Evolutionary conservation across 1,140 invertebrate genomes (phyloP).

Genomic region (Calycopis cecrops): DNA sequence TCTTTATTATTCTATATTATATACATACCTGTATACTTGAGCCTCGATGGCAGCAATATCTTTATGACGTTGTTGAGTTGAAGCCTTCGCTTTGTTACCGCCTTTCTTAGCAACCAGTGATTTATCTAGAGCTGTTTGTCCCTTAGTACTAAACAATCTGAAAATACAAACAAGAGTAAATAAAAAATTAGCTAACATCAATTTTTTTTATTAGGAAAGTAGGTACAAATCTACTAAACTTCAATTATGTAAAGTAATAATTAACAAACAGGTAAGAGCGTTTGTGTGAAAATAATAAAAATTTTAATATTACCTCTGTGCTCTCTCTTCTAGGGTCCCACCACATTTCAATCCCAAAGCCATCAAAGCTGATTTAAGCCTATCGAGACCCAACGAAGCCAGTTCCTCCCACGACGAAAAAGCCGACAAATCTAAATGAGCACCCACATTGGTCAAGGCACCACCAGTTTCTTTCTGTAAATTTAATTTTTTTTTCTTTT

Average conservation of each 20-base stretch:
- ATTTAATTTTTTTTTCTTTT: neutral
- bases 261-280: too few species aligned
- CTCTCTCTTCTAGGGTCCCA: slow-evolving; percentile 97
- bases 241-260: too few species aligned
- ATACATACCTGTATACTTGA: slow-evolving; percentile 85
- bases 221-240: too few species aligned
- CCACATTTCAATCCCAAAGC: slow-evolving; percentile 99
- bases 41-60: slow-evolving; percentile 92
- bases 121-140: slow-evolving; percentile 92
- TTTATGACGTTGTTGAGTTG: slow-evolving; percentile 83
- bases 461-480: slow-evolving; percentile 94
- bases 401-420: slow-evolving; percentile 99
- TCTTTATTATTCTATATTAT: neutral
- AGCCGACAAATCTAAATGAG: slow-evolving; percentile 96
- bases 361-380: slow-evolving; percentile 97
- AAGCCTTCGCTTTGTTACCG: slow-evolving; percentile 80
- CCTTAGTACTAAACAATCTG: slow-evolving; percentile 94
- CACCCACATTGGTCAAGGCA: slow-evolving; percentile 93
- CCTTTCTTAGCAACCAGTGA: slow-evolving; percentile 92
- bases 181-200: neutral
- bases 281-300: slow-evolving; percentile 5
- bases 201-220: neutral
- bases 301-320: slow-evolving; percentile 80
- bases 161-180: slow-evolving; percentile 8
- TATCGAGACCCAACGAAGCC: slow-evolving; percentile 95